These are phyloP conservation scores for Spodoptera picta DNA, from an alignment of 2,888 invertebrate species.

Conservation along the genomic window DNA sequence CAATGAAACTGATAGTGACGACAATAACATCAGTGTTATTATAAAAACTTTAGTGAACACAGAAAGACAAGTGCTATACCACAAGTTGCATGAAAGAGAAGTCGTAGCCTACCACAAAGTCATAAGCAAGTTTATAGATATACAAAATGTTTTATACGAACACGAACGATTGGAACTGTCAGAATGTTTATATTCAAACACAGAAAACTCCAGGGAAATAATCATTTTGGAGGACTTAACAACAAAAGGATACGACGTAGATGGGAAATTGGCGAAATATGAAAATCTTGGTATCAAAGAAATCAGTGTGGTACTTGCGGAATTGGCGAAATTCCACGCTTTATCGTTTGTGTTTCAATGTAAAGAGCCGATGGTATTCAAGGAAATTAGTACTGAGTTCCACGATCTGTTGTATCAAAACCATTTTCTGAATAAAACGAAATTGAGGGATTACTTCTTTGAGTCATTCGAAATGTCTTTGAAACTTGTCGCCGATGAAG, in stretches of 20 bases:
- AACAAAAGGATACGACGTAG: slow-evolving; percentile 68
- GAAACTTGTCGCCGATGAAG: slow-evolving; percentile 63
- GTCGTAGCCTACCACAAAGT: slow-evolving; percentile 72
- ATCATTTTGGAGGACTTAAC: slow-evolving; percentile 78
- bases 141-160: slow-evolving; percentile 66
- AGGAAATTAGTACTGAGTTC: slow-evolving; percentile 63
- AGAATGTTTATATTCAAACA: slow-evolving; percentile 69
- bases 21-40: slow-evolving; percentile 69
- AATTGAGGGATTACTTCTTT: slow-evolving; percentile 73
- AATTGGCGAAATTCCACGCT: slow-evolving; percentile 80
- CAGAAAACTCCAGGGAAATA: slow-evolving; percentile 72
- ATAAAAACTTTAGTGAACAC: slow-evolving; percentile 81
- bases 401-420: slow-evolving; percentile 75
- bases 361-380: slow-evolving; percentile 59
- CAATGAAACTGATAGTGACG: slow-evolving; percentile 62
- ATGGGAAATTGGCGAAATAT: slow-evolving; percentile 64
- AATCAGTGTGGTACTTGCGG: slow-evolving; percentile 66
- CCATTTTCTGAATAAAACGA: slow-evolving; percentile 74
- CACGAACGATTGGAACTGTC: slow-evolving; percentile 68
- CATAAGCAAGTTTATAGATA: slow-evolving; percentile 64
- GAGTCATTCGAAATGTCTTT: slow-evolving; percentile 78
- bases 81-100: slow-evolving; percentile 78
- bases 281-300: slow-evolving; percentile 68
- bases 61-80: slow-evolving; percentile 75
- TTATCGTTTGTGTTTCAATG: slow-evolving; percentile 73